Evolutionary conservation across 2,888 invertebrate genomes (phyloP).

Genomic region (Trissolcus brochymenae): DNA sequence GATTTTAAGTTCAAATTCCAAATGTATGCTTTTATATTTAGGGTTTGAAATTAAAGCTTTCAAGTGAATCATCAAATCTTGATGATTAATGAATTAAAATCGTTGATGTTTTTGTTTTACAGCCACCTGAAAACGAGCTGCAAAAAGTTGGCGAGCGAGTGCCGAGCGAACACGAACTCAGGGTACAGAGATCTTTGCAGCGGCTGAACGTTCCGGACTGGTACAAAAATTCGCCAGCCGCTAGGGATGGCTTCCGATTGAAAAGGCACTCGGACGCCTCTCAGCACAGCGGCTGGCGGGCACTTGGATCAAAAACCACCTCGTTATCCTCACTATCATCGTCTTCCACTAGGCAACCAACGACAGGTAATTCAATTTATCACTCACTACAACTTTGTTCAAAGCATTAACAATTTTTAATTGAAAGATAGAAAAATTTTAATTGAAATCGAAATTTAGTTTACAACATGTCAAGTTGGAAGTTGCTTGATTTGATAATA

Average conservation of each 20-base stretch:
- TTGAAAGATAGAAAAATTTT: not conserved
- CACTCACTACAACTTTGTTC: not conserved
- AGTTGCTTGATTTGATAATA: no score
- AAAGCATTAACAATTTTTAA: not conserved
- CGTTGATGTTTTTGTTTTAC: conserved; percentile 61
- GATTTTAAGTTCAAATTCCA: not conserved
- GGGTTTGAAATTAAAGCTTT: not conserved
- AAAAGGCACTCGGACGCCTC: conserved; percentile 84
- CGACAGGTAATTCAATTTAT: conserved; percentile 65
- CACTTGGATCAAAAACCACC: conserved; percentile 89
- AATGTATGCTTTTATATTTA: not conserved
- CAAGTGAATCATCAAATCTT: no score
- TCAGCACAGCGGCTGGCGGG: conserved; percentile 79
- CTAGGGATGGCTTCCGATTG: conserved; percentile 87
- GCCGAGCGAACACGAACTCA: conserved; percentile 94
- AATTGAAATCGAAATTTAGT: not conserved
- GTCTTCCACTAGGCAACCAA: conserved; percentile 74
- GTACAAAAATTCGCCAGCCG: conserved; percentile 88
- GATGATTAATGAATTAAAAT: no score
- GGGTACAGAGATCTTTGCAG: conserved; percentile 94
- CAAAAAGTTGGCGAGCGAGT: conserved; percentile 89
- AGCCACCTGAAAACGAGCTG: conserved; percentile 96
- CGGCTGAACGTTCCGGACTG: conserved; percentile 96
- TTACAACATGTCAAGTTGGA: no score
- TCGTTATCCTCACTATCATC: conserved; percentile 85